Conservation (phyloP, 1,140 invertebrate species). For the Carcinoscorpius rotundicauda region DNA sequence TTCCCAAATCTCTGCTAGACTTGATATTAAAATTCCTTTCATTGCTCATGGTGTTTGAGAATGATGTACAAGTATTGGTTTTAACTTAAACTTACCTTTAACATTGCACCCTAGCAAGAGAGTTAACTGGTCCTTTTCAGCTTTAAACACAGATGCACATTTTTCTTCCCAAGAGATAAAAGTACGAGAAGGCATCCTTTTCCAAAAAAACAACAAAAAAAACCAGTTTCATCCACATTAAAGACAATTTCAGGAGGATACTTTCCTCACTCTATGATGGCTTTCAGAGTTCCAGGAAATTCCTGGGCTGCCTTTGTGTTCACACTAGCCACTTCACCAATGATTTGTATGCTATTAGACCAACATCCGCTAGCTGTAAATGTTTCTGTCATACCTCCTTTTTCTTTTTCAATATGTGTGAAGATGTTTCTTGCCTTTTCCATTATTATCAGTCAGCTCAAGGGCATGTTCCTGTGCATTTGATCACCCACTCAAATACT, state of each 20-base stretch:
- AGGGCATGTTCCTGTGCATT: slow-evolving; percentile 4
- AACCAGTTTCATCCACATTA: slow-evolving; percentile 32
- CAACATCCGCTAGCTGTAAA: neutral
- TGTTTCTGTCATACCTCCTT: neutral
- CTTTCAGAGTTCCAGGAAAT: slow-evolving; percentile 26
- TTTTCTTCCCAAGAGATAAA: slow-evolving; percentile 32
- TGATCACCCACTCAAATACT: neutral
- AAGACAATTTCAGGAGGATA: slow-evolving; percentile 32
- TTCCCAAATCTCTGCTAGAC: slow-evolving; percentile 32
- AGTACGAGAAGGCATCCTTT: slow-evolving; percentile 35
- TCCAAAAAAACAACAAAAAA: no score
- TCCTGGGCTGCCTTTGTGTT: slow-evolving; percentile 9
- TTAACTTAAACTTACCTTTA: slow-evolving; percentile 32
- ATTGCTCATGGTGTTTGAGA: slow-evolving; percentile 28
- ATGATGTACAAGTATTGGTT: slow-evolving; percentile 35
- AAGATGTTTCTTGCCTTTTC: slow-evolving; percentile 6
- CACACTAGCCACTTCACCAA: neutral
- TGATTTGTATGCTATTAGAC: slow-evolving; percentile 10
- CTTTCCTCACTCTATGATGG: slow-evolving; percentile 23
- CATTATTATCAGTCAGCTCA: neutral
- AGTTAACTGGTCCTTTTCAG: slow-evolving; percentile 35
- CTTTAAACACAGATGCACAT: slow-evolving; percentile 32
- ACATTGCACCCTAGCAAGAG: slow-evolving; percentile 34
- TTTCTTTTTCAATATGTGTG: slow-evolving; percentile 1
- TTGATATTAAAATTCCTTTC: slow-evolving; percentile 29